Conservation (phyloP, 2,888 invertebrate genomes). For the Athrips mouffetella region DNA sequence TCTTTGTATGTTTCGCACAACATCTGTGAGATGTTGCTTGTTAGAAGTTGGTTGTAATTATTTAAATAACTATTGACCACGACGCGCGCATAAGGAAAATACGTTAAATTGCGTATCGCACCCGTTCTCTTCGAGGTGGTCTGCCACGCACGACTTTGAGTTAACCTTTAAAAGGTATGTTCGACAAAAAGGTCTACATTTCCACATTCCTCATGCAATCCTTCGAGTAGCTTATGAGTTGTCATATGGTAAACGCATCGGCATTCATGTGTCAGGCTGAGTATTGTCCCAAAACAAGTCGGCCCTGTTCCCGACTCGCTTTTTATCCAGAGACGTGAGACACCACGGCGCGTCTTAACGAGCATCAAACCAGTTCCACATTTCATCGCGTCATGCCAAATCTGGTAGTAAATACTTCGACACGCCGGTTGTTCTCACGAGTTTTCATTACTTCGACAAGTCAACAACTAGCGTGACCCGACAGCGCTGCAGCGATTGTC, state of each 20-base stretch:
- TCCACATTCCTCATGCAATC: conserved; percentile 18
- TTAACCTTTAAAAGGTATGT: background rate
- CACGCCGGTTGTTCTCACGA: conserved; percentile 48
- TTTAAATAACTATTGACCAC: background rate
- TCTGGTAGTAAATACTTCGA: conserved; percentile 61
- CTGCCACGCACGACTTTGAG: conserved; percentile 5
- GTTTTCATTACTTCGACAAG: conserved; percentile 35
- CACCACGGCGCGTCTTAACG: conserved; percentile 68
- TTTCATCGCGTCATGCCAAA: conserved; percentile 64
- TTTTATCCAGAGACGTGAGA: conserved; percentile 71
- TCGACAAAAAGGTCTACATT: conserved; percentile 16
- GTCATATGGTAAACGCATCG: conserved; percentile 57
- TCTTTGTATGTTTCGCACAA: conserved; percentile 16
- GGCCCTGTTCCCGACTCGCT: conserved; percentile 50
- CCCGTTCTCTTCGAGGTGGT: conserved; percentile 6
- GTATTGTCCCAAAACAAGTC: conserved; percentile 69
- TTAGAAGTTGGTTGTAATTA: conserved; percentile 9
- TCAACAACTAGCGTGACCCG: conserved; percentile 14
- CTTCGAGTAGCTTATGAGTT: conserved; percentile 19
- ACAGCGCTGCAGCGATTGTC: conserved; percentile 18
- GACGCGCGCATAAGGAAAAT: conserved; percentile 5
- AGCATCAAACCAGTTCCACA: conserved; percentile 68
- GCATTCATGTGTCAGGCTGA: conserved; percentile 64
- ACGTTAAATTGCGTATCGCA: background rate
- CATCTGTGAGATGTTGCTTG: conserved; percentile 12